Evolutionary conservation across 1,140 invertebrate species (phyloP).

Genomic region (Drosophila watanabei): DNA sequence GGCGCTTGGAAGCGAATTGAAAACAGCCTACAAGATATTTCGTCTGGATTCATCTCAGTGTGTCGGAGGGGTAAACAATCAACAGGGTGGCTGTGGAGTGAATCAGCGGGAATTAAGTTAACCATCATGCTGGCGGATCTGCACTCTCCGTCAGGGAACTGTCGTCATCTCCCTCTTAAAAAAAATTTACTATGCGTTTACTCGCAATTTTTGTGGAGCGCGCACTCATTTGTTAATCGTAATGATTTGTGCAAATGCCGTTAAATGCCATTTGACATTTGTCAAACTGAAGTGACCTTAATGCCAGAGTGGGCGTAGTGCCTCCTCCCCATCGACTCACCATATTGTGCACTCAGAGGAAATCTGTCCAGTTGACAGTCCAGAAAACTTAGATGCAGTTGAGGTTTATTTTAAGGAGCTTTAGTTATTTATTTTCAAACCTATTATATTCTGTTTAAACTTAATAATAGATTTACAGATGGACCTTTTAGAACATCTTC

Average conservation of each 20-base stretch:
- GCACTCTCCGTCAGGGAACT: constrained; percentile 21
- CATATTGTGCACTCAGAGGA: constrained; percentile 5
- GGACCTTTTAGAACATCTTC: no score
- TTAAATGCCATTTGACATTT: constrained; percentile 79
- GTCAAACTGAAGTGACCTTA: constrained; percentile 47
- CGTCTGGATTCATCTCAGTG: constrained; percentile 12
- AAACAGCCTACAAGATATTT: constrained; percentile 59
- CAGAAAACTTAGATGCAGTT: background rate
- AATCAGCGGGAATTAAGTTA: constrained; percentile 58
- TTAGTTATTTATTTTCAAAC: background rate
- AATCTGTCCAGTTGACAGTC: background rate
- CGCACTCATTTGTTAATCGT: constrained; percentile 75
- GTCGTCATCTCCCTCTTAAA: constrained; percentile 17
- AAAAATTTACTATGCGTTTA: constrained; percentile 17
- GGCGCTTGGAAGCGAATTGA: constrained; percentile 72
- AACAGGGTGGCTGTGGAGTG: constrained; percentile 15
- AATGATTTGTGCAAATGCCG: constrained; percentile 81
- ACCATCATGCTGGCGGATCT: constrained; percentile 50
- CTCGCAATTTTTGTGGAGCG: constrained; percentile 13
- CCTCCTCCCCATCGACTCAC: background rate
- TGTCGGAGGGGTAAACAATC: constrained; percentile 38
- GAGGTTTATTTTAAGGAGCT: no score
- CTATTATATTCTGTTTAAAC: no score
- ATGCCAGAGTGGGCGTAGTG: constrained; percentile 16
- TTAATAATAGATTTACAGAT: no score